Conservation (phyloP, 2,888 invertebrate species). For the Atethmia centrago region DNA sequence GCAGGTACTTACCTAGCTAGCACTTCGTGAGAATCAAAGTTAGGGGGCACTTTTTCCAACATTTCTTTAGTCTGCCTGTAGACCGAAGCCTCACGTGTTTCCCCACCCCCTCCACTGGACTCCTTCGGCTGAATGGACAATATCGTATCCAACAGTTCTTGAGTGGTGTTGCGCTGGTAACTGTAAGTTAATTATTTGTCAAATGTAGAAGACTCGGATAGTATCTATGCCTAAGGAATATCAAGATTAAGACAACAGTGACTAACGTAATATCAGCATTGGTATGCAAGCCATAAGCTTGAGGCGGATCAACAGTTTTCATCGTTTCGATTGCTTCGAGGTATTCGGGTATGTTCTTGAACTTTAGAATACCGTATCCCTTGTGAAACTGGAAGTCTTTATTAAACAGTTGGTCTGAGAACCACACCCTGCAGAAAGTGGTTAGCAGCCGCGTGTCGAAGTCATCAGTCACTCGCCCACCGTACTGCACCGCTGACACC, state of each 20-base stretch:
- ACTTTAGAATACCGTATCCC: slow-evolving; percentile 93
- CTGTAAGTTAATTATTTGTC: slow-evolving; percentile 77
- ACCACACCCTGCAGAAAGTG: slow-evolving; percentile 95
- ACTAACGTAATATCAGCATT: slow-evolving; percentile 97
- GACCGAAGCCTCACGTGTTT: slow-evolving; percentile 95
- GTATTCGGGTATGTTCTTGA: slow-evolving; percentile 93
- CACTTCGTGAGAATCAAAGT: slow-evolving; percentile 95
- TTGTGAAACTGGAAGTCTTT: slow-evolving; percentile 94
- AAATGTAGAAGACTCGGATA: neutral
- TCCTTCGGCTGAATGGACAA: slow-evolving; percentile 97
- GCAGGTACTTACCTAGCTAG: slow-evolving; percentile 84
- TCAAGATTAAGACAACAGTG: neutral
- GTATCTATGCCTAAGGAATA: neutral
- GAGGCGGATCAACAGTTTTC: slow-evolving; percentile 94
- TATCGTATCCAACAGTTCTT: slow-evolving; percentile 94
- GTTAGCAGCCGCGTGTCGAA: slow-evolving; percentile 95
- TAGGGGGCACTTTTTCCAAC: slow-evolving; percentile 94
- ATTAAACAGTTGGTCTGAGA: slow-evolving; percentile 93
- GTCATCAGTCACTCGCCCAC: slow-evolving; percentile 97
- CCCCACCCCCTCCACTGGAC: slow-evolving; percentile 93
- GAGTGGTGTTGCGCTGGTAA: slow-evolving; percentile 95
- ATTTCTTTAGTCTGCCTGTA: slow-evolving; percentile 93
- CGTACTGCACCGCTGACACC: slow-evolving; percentile 97
- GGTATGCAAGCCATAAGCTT: slow-evolving; percentile 96
- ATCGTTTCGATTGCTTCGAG: slow-evolving; percentile 94